Percentiles rank a stretch among this genome's conserved stretches.
Conservation (phyloP, 2,113 vertebrate genomes). For the Leiothrix lutea region DNA sequence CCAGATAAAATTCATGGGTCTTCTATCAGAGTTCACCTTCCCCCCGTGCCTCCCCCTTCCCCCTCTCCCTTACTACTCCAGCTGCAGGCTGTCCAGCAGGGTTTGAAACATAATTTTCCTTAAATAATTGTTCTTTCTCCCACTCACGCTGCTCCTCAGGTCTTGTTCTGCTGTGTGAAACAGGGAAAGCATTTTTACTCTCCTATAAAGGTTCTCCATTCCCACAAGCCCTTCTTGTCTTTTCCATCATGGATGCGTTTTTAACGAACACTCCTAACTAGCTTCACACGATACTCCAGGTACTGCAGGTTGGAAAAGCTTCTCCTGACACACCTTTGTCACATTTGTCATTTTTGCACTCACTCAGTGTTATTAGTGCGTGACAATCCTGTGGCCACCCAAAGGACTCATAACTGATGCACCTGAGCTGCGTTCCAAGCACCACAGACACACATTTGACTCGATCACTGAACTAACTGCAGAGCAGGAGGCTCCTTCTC, state of each 20-base stretch:
- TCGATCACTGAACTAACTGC: neutral
- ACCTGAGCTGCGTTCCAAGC: neutral
- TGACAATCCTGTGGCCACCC: neutral
- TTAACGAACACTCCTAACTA: neutral
- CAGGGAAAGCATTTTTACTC: neutral
- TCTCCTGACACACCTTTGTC: neutral
- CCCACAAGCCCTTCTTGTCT: neutral
- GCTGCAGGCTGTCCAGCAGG: neutral
- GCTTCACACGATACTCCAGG: accelerated
- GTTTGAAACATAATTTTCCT: neutral
- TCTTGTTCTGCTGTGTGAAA: neutral
- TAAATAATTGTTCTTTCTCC: neutral
- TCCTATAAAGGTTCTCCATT: neutral
- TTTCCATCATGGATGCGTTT: neutral
- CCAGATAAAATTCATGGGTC: neutral
- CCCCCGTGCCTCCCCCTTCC: too few species aligned
- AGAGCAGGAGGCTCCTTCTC: neutral
- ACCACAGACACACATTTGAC: neutral
- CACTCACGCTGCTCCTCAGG: neutral
- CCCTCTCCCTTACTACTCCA: neutral
- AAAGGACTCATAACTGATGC: neutral
- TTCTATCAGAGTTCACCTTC: neutral
- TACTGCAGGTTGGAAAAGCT: neutral
- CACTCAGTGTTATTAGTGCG: neutral
- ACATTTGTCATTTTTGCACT: neutral